Evolutionary conservation across 2,888 invertebrate genomes (phyloP).

Genomic region (Corythucha ciliata): DNA sequence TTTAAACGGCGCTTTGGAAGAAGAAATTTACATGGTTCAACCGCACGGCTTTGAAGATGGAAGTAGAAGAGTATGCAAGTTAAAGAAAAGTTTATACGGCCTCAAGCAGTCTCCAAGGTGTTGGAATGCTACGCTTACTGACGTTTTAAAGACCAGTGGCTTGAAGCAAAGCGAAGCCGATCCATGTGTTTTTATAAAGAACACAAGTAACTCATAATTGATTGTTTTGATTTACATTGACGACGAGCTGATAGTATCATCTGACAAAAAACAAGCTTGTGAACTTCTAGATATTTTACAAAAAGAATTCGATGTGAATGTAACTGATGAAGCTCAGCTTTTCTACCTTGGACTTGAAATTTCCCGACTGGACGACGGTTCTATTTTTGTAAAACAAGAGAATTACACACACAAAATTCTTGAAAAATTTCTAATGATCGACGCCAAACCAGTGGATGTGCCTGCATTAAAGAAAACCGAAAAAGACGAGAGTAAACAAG

Average conservation of each 20-base stretch:
- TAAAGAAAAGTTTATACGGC: slow-evolving; percentile 39
- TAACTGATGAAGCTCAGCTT: slow-evolving; percentile 25
- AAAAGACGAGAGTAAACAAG: slow-evolving; percentile 13
- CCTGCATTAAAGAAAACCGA: slow-evolving; percentile 22
- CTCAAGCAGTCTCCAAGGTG: slow-evolving; percentile 40
- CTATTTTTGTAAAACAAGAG: slow-evolving; percentile 21
- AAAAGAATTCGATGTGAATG: slow-evolving; percentile 26
- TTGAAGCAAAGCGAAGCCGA: slow-evolving; percentile 36
- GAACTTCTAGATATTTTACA: slow-evolving; percentile 25
- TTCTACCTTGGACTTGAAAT: slow-evolving; percentile 34
- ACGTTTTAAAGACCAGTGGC: slow-evolving; percentile 33
- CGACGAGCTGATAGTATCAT: slow-evolving; percentile 36
- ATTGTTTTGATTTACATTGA: slow-evolving; percentile 38
- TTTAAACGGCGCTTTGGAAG: slow-evolving; percentile 36
- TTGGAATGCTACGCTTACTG: slow-evolving; percentile 38
- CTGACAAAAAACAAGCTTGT: slow-evolving; percentile 21
- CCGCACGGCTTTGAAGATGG: slow-evolving; percentile 39
- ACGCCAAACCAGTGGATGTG: slow-evolving; percentile 16
- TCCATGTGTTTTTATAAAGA: slow-evolving; percentile 37
- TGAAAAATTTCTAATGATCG: slow-evolving; percentile 23
- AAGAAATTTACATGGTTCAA: slow-evolving; percentile 39
- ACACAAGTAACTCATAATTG: slow-evolving; percentile 28
- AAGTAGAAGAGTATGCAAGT: slow-evolving; percentile 36
- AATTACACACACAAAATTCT: slow-evolving; percentile 24
- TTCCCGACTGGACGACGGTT: slow-evolving; percentile 16